Evolutionary conservation across 2,888 invertebrate species (phyloP), one percentile per base, ranked within the genome.

Genomic region (Euzophera pinguis): DNA sequence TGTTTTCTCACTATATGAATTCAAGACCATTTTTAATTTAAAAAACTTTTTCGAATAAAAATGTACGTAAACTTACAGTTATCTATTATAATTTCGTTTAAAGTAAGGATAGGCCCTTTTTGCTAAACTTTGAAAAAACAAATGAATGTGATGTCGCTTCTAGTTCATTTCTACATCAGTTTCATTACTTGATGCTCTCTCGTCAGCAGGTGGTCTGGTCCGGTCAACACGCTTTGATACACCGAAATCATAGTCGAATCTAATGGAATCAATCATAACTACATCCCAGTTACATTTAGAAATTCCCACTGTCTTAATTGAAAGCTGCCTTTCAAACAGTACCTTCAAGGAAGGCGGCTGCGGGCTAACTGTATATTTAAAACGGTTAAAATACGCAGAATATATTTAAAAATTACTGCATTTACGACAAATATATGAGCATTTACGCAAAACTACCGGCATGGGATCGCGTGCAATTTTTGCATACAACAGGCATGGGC

Each of bases 391-490:
- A 67, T 69, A 63, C 62, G 64, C 56, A 59, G 62, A 67, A 72
- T 69, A 68, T 71, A 74, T 73, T 75, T 75, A 75, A 80, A 78
- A 72, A 74, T 67, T 63, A 59, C 69, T 70, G 67, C 71, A 71
- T 79, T 87, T 84, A 85, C 80, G 75, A 80, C 84, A 85, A 88
- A 88, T 85, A 85, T 84, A 82, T 86, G 83, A 86, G 88, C 89
- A 86, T 88, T 89, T 86, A 84, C 81, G 73, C 80, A 78, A 80
- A 81, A 78, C 78, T 74, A 73, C 71, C 71, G 74, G 69, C 73
- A 65, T 72, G 75, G 69, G 75, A 83, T 89, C 78, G 89, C 89
- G 87, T 86, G 89, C 87, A 81, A 83, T 84, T 84, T 84, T 80
- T 75, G 67, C 77, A 78, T 78, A 83, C 82, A 76, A 77, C 78